Evolutionary conservation across 2,888 invertebrate genomes (phyloP).

Genomic region (Himalopsyche japonica): DNA sequence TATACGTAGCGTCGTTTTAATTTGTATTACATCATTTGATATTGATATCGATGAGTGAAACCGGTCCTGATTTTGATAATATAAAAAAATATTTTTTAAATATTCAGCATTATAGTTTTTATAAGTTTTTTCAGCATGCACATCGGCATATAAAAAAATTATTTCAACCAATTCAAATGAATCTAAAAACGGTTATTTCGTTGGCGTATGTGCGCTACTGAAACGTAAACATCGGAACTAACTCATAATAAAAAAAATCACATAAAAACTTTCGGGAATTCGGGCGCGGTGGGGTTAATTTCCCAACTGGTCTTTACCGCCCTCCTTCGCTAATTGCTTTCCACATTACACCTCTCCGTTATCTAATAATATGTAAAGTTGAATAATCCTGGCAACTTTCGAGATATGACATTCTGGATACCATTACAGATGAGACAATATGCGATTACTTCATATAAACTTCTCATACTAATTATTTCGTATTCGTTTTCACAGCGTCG

Average conservation of each 20-base stretch:
- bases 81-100: no score
- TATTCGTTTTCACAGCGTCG: neutral
- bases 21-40: no score
- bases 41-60: neutral
- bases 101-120: no score
- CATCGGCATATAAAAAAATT: no score
- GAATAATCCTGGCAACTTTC: slow-evolving; percentile 18
- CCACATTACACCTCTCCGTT: slow-evolving; percentile 30
- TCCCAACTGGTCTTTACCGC: neutral
- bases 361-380: slow-evolving; percentile 32
- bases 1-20: no score
- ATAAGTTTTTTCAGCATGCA: no score
- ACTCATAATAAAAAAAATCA: no score
- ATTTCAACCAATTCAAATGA: no score
- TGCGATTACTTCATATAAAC: neutral
- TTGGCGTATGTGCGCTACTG: no score
- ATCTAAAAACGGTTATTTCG: no score
- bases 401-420: slow-evolving; percentile 4
- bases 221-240: no score
- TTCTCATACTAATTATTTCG: neutral
- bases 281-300: neutral
- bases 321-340: slow-evolving; percentile 27
- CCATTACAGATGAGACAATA: neutral
- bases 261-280: no score
- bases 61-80: neutral